Conservation (phyloP, 2,113 vertebrate species). For the Empidonax alnorum region DNA sequence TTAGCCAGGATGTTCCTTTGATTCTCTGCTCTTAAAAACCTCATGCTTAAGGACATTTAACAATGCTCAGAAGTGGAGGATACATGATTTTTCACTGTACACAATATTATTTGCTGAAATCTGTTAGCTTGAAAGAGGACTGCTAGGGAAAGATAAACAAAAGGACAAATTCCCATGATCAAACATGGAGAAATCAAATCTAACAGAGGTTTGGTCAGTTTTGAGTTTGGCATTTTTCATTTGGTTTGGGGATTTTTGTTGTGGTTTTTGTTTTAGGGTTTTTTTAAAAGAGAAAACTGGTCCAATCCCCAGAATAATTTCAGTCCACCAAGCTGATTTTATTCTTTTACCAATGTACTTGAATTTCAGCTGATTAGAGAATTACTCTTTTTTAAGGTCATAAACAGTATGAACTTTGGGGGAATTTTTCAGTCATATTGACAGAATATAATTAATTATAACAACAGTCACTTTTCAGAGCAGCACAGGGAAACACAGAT, state of each 20-base stretch:
- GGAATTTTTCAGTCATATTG: neutral
- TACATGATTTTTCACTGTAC: neutral
- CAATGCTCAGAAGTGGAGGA: neutral
- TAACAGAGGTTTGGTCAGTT: neutral
- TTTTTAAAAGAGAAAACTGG: neutral
- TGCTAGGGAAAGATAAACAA: neutral
- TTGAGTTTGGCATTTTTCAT: neutral
- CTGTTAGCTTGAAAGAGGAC: neutral
- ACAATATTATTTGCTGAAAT: neutral
- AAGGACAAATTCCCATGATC: neutral
- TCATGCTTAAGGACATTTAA: neutral
- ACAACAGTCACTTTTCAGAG: neutral
- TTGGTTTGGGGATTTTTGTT: fast-evolving
- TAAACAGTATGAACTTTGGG: neutral
- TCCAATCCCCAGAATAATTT: neutral
- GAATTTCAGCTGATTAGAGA: neutral
- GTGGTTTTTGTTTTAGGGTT: fast-evolving
- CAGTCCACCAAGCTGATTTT: neutral
- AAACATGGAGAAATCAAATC: neutral
- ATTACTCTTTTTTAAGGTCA: neutral
- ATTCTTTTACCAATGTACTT: neutral
- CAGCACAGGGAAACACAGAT: neutral
- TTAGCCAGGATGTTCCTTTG: neutral
- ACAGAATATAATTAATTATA: neutral
- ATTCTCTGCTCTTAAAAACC: neutral